Base-by-base conservation (phyloP, 2,113 vertebrate genomes). In the Apistogramma diplotaenia region DNA sequence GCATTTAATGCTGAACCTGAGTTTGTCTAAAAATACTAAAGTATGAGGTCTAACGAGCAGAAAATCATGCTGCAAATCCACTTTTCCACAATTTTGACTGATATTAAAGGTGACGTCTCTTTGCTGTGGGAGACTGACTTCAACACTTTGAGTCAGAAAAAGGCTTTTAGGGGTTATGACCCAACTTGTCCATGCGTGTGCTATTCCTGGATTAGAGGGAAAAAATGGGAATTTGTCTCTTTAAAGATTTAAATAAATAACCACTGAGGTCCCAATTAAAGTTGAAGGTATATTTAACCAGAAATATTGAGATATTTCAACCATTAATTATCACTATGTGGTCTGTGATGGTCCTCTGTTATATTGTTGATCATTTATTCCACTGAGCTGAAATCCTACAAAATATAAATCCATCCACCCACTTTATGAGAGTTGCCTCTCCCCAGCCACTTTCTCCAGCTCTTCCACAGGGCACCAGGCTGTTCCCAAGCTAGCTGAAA, bases 61-160 rank as follows among this genome's bases (percentile, higher is more conserved):
- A 83, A 87, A 82, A 87, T 73, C 40, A 80, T 9, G 19, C 23
- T 7, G 27, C 29, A 81, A 81, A 86, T 82, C 60, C 73, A 70
- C 55, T 82, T 77, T 40, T 70, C 43, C 65, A 79, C 57, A 37
- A 21, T 61, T 67, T n/a, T 70, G 73, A 83, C 23, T 59, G 46
- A 79, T 87, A 83, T 76, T 81, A 55, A 83, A 76, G 25, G 35
- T 84, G 72, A 84, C 51, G 3, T 54, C 18, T 31, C 53, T 77
- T 72, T 79, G 78, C 75, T 86, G 13, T 70, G 35, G 25, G 85
- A 78, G 70, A 85, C 67, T 65, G 43, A 62, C 33, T 56, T 70
- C 65, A 70, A 51, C 43, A 70, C 43, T 70, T 51, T 70, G 70
- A 77, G 77, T 77, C 57, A 85, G 40, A 73, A 35, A 59, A 59